phyloP scores from a whole-genome alignment of 2,888 invertebrate genomes.

The Aethes cnicana region DNA sequence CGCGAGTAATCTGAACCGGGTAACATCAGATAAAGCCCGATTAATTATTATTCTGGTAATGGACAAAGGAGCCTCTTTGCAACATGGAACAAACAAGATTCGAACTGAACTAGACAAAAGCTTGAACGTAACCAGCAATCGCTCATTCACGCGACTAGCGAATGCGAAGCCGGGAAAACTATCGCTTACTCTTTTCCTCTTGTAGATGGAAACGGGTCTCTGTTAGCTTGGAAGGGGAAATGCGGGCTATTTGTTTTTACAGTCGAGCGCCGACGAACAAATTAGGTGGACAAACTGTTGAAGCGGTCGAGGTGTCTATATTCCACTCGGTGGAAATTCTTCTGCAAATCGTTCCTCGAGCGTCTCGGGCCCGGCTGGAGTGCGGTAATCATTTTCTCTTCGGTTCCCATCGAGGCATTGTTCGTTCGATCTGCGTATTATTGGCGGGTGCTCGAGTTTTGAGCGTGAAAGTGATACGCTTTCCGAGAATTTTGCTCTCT shows the following conservation, averaged over 20 bases:
- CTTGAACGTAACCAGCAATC: conserved; percentile 70
- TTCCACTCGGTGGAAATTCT: conserved; percentile 72
- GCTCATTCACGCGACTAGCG: conserved; percentile 65
- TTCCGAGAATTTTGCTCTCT: conserved; percentile 34
- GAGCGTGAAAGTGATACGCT: conserved; percentile 47
- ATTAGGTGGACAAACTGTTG: conserved; percentile 82
- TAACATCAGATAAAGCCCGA: conserved; percentile 70
- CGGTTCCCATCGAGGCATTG: conserved; percentile 55
- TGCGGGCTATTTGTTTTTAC: conserved; percentile 80
- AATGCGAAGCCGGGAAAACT: conserved; percentile 59
- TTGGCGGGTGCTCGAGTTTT: conserved; percentile 59
- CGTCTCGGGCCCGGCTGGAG: conserved; percentile 64
- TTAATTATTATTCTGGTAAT: conserved; percentile 74
- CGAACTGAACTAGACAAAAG: conserved; percentile 69
- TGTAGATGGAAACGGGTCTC: conserved; percentile 60
- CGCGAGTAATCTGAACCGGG: conserved; percentile 64
- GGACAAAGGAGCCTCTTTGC: conserved; percentile 69
- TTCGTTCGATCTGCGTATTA: conserved; percentile 63
- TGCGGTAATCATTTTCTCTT: conserved; percentile 73
- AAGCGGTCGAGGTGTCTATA: conserved; percentile 78
- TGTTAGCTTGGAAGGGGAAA: conserved; percentile 66
- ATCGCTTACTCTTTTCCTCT: conserved; percentile 57
- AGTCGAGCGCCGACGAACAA: conserved; percentile 79
- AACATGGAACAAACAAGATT: conserved; percentile 70
- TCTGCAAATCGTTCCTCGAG: conserved; percentile 66